Evolutionary conservation across 2,113 vertebrate genomes (phyloP), one percentile per base, ranked within the genome.

Genomic region (Platichthys stellatus): DNA sequence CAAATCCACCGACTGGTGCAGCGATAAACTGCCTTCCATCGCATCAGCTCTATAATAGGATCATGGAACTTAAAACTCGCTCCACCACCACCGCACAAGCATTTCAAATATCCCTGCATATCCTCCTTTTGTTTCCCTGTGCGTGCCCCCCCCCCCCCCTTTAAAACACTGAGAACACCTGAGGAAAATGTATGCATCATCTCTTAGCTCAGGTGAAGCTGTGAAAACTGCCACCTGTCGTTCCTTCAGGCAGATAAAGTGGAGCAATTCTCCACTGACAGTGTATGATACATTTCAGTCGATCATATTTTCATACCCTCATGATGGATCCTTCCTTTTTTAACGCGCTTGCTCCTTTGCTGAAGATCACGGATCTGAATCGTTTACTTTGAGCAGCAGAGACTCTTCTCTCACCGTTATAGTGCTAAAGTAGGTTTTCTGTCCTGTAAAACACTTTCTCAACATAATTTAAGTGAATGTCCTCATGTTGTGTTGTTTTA

Each of bases 161-260:
- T 8, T 11, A 43, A 43, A 43, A 43, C 14, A 54, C 72, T 3
- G 38, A 51, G 43, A 71, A 69, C 26, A 23, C 74, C 72, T 60
- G 43, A 54, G 47, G 74, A 10, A 35, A 67, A 59, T 78, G 2
- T 23, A 78, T 78, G 2, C n/a, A 78, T 81, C 56, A 74, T 66
- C 9, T 49, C 58, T 61, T 13, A 65, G 81, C 69, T 59, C 15
- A 64, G 71, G 85, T n/a, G 18, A 69, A 87, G 57, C 60, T 69
- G 76, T 74, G 80, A 87, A 89, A 90, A 74, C 74, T 62, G 77
- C 76, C 83, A 85, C 84, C 88, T 86, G 84, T 76, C 72, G 2
- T 68, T 70, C 57, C 81, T 73, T 75, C 75, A 63, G 64, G 81
- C 72, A 26, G 64, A 45, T 28, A 14, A 66, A 38, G 20, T 17